Percentiles rank a stretch among this genome's conserved stretches.
These are phyloP conservation scores for Lordiphosa andalusiaca DNA, from an alignment of 2,888 invertebrate genomes.

Conservation along the genomic window DNA sequence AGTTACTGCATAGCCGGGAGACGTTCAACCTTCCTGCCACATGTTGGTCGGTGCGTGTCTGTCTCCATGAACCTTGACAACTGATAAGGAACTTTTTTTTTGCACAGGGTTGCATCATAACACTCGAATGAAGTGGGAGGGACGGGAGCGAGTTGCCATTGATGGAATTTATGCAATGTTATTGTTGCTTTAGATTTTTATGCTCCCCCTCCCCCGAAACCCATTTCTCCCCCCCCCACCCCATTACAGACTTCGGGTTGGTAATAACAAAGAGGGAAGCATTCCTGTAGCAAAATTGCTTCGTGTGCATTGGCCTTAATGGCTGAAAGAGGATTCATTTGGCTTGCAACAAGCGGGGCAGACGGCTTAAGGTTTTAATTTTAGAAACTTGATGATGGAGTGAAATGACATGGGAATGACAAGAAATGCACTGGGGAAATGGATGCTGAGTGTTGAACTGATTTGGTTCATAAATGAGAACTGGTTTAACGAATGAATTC, in stretches of 20 bases:
- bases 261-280: constrained; percentile 4
- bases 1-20: constrained; percentile 57
- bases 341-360: neutral
- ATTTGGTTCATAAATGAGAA: neutral
- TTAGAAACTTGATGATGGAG: constrained; percentile 11
- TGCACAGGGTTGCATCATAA: constrained; percentile 60
- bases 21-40: constrained; percentile 66
- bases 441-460: neutral
- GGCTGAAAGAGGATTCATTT: constrained; percentile 20
- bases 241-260: too few relatives aligned
- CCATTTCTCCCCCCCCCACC: constrained; percentile 8
- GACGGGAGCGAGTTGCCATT: constrained; percentile 35
- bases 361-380: neutral
- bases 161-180: constrained; percentile 59
- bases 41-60: constrained; percentile 62
- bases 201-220: neutral
- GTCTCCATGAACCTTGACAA: constrained; percentile 58
- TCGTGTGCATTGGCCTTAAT: constrained; percentile 53
- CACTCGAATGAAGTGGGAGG: neutral
- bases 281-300: constrained; percentile 26
- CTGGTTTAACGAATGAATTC: neutral
- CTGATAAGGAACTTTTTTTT: constrained; percentile 75
- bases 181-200: constrained; percentile 30
- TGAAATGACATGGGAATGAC: constrained; percentile 12
- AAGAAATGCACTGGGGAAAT: constrained; percentile 6